phyloP scores from a whole-genome alignment of 92 coral and sea anemone species.

The Siderastrea radians region DNA sequence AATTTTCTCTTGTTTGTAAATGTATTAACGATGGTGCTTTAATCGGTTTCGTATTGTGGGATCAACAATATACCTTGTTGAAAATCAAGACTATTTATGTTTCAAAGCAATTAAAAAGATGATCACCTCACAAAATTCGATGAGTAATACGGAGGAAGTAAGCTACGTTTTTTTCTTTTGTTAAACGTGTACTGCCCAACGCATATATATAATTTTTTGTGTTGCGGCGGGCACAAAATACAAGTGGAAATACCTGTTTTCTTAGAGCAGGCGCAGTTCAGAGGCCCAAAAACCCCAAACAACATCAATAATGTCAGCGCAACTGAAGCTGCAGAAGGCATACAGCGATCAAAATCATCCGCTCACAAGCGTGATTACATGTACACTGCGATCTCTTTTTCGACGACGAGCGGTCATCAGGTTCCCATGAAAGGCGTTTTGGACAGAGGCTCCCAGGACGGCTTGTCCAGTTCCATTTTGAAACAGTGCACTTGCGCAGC shows the following conservation, averaged over 20 bases:
- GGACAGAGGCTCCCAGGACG: neutral
- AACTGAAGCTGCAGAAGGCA: conserved; percentile 25
- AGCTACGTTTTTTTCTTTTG: too few relatives aligned
- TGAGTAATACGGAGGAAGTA: too few relatives aligned
- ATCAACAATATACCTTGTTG: neutral
- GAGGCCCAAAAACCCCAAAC: conserved; percentile 16
- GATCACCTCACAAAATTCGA: too few relatives aligned
- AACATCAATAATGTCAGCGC: conserved; percentile 22
- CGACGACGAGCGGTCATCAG: neutral
- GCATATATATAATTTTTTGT: too few relatives aligned
- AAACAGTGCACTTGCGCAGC: neutral
- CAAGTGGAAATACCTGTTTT: conserved; percentile 15
- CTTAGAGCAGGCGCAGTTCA: conserved; percentile 9
- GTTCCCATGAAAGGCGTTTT: neutral
- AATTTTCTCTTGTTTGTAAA: neutral
- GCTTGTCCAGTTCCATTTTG: conserved; percentile 10
- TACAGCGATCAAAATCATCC: conserved; percentile 15
- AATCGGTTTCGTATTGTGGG: neutral
- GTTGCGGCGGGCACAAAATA: too few relatives aligned
- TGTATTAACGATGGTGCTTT: neutral
- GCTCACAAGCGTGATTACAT: neutral
- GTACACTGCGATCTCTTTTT: neutral
- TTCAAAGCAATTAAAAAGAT: too few relatives aligned
- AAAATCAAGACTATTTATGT: too few relatives aligned
- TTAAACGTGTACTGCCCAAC: too few relatives aligned